Evolutionary conservation across 2,888 invertebrate species (phyloP), one percentile per base, ranked within the genome.

Genomic region (Protula sp.): DNA sequence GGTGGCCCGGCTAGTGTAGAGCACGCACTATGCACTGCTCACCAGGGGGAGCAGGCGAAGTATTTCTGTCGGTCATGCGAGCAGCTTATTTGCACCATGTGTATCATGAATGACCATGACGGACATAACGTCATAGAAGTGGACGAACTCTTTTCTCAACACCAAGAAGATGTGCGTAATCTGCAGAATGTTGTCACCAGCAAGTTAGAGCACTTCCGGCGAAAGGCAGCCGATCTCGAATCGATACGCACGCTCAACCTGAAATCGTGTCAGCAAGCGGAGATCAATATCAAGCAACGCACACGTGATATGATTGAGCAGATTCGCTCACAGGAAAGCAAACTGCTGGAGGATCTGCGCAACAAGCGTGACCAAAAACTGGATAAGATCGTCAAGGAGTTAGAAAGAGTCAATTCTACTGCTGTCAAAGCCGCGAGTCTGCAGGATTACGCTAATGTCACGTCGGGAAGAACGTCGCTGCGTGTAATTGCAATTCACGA

Each of bases 21-120:
- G 24, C 28, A 58, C 22, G 54, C 53, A 2, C 38, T 61, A 22
- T 69, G 69, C 47, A 65, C 62, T 48, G 45, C 58, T 4, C 69
- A 69, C 58, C 58, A 53, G 9, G 57, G 59, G 1, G 67, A 69
- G 38, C 19, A 30, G 26, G 65, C 63, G 3, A 60, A 58, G 27
- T 68, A 60, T 52, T 53, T 66, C 57, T 66, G 66, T 47, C 28
- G 56, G 24, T 66, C 64, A 1, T 70, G 70, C 53, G 60, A 67
- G 55, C 47, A 54, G 29, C 56, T 67, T 4, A 58, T 65, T 47
- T 70, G 70, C 56, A 67, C 66, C 22, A 31, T 70, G 54, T 70
- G 70, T 54, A 61, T 69, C n/a, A 63, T 70, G 64, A 47, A 59
- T 50, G 59, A 60, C 0, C 70, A 70, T 56, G 63, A 58, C 22